Conservation (phyloP, 2,888 invertebrate genomes). For the Amblyjoppa fuscipennis region DNA sequence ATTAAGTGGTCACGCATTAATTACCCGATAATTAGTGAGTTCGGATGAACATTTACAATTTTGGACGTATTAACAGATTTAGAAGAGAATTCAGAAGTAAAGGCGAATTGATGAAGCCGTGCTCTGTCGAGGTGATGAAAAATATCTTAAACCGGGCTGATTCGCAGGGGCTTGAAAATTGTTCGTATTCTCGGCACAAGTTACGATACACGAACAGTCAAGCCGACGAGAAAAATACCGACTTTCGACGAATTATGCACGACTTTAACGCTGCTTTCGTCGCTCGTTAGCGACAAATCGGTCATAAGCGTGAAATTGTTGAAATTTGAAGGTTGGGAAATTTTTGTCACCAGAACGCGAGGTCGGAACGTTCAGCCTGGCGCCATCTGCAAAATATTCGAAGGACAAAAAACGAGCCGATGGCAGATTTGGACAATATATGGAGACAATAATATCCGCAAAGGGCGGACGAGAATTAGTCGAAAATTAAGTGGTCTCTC, state of each 20-base stretch:
- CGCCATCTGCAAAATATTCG: constrained; percentile 15
- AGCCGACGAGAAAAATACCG: constrained; percentile 87
- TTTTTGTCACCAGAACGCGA: constrained; percentile 14
- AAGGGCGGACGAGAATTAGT: no score
- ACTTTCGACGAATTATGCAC: constrained; percentile 73
- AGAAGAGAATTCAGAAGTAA: no score
- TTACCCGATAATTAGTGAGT: background rate
- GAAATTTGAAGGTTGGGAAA: constrained; percentile 35
- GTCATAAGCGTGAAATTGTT: constrained; percentile 33
- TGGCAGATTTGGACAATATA: background rate
- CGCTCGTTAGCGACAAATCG: constrained; percentile 52
- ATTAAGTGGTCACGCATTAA: background rate
- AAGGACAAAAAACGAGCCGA: background rate
- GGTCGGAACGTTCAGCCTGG: background rate
- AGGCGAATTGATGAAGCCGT: no score
- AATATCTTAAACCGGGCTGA: no score
- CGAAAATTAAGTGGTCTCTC: no score
- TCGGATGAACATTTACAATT: background rate
- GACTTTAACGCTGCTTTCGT: constrained; percentile 23
- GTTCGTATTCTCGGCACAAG: background rate
- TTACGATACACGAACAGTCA: constrained; percentile 79
- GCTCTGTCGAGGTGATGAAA: no score
- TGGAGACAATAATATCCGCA: no score
- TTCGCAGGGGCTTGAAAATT: no score
- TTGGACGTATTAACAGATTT: no score